These are phyloP conservation scores for Diuraphis noxia DNA, from an alignment of 1,140 invertebrate genomes.

Conservation along the genomic window DNA sequence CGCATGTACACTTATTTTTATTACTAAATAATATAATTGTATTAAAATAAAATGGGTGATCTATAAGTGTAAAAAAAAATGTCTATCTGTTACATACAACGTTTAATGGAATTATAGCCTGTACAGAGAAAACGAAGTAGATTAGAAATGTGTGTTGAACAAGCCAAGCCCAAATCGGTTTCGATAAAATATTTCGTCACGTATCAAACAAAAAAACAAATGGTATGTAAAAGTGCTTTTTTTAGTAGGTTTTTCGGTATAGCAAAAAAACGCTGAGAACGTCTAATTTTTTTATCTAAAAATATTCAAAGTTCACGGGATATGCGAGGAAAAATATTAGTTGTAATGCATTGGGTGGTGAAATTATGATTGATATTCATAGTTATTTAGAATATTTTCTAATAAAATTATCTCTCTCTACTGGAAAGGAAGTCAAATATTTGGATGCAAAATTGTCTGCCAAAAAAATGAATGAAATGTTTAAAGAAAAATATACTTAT, in stretches of 20 bases:
- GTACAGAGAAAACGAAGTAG: slow-evolving; percentile 18
- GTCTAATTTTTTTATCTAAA: slow-evolving; percentile 47
- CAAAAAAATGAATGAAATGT: slow-evolving; percentile 54
- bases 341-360: slow-evolving; percentile 26
- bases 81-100: slow-evolving; percentile 41
- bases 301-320: slow-evolving; percentile 44
- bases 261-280: slow-evolving; percentile 35
- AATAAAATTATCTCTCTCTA: slow-evolving; percentile 37
- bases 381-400: slow-evolving; percentile 53
- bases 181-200: slow-evolving; percentile 23
- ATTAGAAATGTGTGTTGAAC: slow-evolving; percentile 27
- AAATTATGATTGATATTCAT: slow-evolving; percentile 14
- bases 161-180: slow-evolving; percentile 15
- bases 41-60: slow-evolving; percentile 43
- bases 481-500: slow-evolving; percentile 54
- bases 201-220: slow-evolving; percentile 16
- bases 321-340: slow-evolving; percentile 52
- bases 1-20: slow-evolving; percentile 37
- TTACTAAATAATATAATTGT: slow-evolving; percentile 44
- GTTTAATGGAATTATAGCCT: slow-evolving; percentile 28
- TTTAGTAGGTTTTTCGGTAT: slow-evolving; percentile 21
- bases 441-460: slow-evolving; percentile 53
- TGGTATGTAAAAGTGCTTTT: slow-evolving; percentile 32
- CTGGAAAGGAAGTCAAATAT: slow-evolving; percentile 41
- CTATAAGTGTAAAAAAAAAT: slow-evolving; percentile 16